Evolutionary conservation across 2,888 invertebrate genomes (phyloP).

Genomic region (Conus canariensis): DNA sequence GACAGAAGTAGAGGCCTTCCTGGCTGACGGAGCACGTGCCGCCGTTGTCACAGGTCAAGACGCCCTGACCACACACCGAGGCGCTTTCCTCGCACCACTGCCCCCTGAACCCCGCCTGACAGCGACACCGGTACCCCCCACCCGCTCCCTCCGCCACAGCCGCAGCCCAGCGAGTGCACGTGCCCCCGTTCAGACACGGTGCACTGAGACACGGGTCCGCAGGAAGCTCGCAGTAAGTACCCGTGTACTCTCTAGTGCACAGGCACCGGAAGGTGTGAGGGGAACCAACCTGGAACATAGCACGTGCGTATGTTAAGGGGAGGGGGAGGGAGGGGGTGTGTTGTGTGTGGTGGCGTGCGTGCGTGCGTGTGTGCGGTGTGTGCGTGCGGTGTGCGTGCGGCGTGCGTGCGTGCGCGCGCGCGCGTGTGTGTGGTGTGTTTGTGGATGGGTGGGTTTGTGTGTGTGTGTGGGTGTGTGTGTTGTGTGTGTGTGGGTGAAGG

Average conservation of each 20-base stretch:
- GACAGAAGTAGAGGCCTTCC: slow-evolving; percentile 24
- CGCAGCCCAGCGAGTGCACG: slow-evolving; percentile 32
- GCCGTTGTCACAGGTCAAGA: slow-evolving; percentile 34
- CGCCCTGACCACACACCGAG: background rate
- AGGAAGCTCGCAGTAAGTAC: slow-evolving; percentile 29
- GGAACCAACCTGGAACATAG: slow-evolving; percentile 14
- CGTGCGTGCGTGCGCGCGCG: no score
- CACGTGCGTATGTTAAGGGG: no score
- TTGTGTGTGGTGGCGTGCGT: slow-evolving; percentile 9
- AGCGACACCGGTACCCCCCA: slow-evolving; percentile 40
- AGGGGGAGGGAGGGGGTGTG: background rate
- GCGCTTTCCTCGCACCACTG: slow-evolving; percentile 17
- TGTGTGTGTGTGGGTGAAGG: background rate
- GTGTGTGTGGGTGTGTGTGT: background rate
- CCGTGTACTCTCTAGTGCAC: slow-evolving; percentile 38
- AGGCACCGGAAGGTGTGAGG: slow-evolving; percentile 19
- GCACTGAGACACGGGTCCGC: slow-evolving; percentile 18
- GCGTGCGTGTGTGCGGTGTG: background rate
- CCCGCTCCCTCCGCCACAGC: background rate
- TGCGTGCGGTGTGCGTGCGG: background rate
- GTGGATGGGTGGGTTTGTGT: background rate
- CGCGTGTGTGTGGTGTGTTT: background rate
- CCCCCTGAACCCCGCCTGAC: slow-evolving; percentile 33
- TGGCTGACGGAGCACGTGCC: background rate
- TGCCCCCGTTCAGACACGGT: slow-evolving; percentile 36